A percentile compares a stretch with the other conserved stretches of the same genome.
Evolutionary conservation across 1,140 invertebrate species (phyloP).

Genomic region (Solen grandis): DNA sequence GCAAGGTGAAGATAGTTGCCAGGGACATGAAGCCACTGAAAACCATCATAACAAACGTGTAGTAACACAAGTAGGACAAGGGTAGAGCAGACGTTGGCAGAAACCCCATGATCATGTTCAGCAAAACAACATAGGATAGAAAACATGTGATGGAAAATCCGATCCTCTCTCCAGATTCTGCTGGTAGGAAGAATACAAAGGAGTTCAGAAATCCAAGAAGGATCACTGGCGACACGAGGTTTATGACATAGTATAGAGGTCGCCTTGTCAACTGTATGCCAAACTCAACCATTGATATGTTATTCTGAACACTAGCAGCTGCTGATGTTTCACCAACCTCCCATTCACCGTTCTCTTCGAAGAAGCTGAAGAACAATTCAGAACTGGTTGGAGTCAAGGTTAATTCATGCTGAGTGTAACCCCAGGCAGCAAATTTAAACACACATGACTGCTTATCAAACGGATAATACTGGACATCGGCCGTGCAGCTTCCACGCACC

Average conservation of each 20-base stretch:
- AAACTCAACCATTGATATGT: conserved; percentile 23
- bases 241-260: conserved; percentile 45
- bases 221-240: conserved; percentile 30
- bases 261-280: conserved; percentile 6
- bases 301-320: not conserved
- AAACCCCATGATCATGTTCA: conserved; percentile 45
- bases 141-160: conserved; percentile 48
- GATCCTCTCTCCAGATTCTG: conserved; percentile 39
- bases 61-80: conserved; percentile 35
- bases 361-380: conserved; percentile 26
- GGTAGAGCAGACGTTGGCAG: conserved; percentile 29
- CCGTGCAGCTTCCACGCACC: conserved; percentile 11
- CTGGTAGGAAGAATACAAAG: conserved; percentile 36
- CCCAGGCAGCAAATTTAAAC: conserved; percentile 38
- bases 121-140: conserved; percentile 32
- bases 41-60: conserved; percentile 44
- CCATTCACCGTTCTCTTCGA: conserved; percentile 51
- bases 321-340: conserved; percentile 24
- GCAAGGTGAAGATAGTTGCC: conserved; percentile 25
- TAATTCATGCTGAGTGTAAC: conserved; percentile 11
- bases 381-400: conserved; percentile 8
- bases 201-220: conserved; percentile 32
- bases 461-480: conserved; percentile 40
- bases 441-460: conserved; percentile 41
- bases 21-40: conserved; percentile 29